Conservation (phyloP, 2,113 vertebrate species). For the Fregetta grallaria region DNA sequence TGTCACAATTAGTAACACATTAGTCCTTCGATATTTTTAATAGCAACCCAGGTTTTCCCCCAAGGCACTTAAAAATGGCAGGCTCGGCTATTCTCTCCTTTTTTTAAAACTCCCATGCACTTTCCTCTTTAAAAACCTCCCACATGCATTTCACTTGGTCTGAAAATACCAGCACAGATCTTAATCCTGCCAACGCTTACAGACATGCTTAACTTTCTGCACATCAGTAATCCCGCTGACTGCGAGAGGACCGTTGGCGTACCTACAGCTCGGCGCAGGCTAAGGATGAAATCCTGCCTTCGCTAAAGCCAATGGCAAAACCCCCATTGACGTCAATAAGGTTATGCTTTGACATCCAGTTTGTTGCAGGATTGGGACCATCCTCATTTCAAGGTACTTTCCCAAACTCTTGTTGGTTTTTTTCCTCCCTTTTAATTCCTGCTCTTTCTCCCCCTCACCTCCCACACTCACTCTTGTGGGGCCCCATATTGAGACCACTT, state of each 20-base stretch:
- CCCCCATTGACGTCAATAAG: neutral
- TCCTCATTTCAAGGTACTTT: conserved; percentile 37
- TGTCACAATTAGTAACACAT: conserved; percentile 70
- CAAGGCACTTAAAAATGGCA: conserved; percentile 50
- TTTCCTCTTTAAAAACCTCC: conserved; percentile 63
- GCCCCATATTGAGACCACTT: conserved; percentile 37
- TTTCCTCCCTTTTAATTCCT: neutral
- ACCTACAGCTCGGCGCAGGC: neutral
- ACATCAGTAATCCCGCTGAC: conserved; percentile 27
- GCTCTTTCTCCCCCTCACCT: conserved; percentile 19
- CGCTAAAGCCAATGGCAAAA: neutral
- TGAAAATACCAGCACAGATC: conserved; percentile 60
- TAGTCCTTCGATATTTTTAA: conserved; percentile 60
- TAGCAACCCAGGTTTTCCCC: conserved; percentile 61
- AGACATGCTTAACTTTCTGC: conserved; percentile 49
- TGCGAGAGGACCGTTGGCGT: neutral
- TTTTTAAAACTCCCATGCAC: conserved; percentile 42
- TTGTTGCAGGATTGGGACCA: conserved; percentile 30
- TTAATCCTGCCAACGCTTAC: conserved; percentile 61
- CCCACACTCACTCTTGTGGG: neutral
- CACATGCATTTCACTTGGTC: conserved; percentile 61
- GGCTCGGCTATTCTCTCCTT: conserved; percentile 2
- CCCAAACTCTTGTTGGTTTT: neutral
- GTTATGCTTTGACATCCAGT: neutral
- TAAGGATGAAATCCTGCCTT: neutral